Evolutionary conservation across 2,113 vertebrate genomes (phyloP), one percentile per base, ranked within the genome.

Genomic region (Clinocottus analis): DNA sequence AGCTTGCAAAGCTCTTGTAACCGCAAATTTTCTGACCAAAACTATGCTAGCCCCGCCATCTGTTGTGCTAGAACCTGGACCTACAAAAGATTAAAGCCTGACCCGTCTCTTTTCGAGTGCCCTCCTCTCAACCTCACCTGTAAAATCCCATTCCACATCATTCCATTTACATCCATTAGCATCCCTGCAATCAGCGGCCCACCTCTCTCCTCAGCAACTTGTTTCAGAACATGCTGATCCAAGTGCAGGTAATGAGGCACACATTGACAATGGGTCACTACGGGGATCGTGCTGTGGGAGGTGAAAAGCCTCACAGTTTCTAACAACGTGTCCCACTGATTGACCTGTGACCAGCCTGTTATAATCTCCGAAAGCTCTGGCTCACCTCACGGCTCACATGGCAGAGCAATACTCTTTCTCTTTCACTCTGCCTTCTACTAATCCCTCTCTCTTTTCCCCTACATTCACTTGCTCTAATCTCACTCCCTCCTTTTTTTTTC

Each of bases 331-430:
- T 71, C 64, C 72, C 66, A 33, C 37, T 31, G 77, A 86, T 71
- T 83, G 87, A 90, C 86, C 85, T 78, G 69, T 80, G 85, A 75
- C 75, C 80, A 31, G 35, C 29, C 72, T 60, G 72, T 83, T 80
- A 82, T 90, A 85, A 87, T 86, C 80, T 77, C 71, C 73, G 66
- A 79, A 78, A 85, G 84, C 87, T 80, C 65, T 72, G 80, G 84
- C 87, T 87, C 87, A 76, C 85, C 85, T 90, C 80, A 69, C 14
- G 9, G 71, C 85, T 91, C 89, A 91, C 91, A 89, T 92, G 84
- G 68, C 77, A 81, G 47, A 71, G 76, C 87, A 85, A 90, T 88
- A 77, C 83, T 77, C 67, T 90, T 72, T 81, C 83, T 60, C 77
- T 81, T 86, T 86, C 80, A 70, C 66, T 73, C 75, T 33, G 67